Percentiles rank a stretch among this genome's conserved stretches.
Conservation (phyloP, 2,888 invertebrate genomes). For the Yponomeuta cagnagella region DNA sequence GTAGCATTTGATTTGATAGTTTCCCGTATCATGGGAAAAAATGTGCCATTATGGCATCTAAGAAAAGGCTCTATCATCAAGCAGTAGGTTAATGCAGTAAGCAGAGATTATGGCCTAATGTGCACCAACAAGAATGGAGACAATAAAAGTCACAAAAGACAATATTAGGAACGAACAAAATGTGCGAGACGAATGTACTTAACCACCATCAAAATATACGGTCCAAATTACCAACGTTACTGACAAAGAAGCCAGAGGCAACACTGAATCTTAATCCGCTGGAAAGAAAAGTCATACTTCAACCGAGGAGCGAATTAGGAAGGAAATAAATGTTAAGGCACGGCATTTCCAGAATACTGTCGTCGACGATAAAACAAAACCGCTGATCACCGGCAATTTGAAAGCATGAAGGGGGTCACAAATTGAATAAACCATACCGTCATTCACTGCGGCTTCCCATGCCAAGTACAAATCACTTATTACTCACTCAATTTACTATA, state of each 20-base stretch:
- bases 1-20: no score
- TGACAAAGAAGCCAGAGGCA: neutral
- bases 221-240: neutral
- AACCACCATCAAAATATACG: neutral
- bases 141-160: neutral
- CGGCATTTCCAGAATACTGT: neutral
- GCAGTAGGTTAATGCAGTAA: neutral
- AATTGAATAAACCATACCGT: conserved; percentile 61
- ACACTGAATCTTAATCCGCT: neutral
- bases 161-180: neutral
- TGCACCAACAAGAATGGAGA: neutral
- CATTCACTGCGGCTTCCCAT: conserved; percentile 41
- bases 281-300: neutral
- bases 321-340: neutral
- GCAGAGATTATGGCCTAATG: neutral
- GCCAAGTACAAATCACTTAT: conserved; percentile 13
- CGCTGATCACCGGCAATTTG: neutral
- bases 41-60: neutral
- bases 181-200: neutral
- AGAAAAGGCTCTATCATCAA: neutral
- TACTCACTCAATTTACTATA: neutral
- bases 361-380: conserved; percentile 2
- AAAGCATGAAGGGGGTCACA: conserved; percentile 12
- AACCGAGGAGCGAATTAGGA: neutral
- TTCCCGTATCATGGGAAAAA: no score